phyloP scores from a whole-genome alignment of 1,140 invertebrate genomes.

The Platorchestia sp. region DNA sequence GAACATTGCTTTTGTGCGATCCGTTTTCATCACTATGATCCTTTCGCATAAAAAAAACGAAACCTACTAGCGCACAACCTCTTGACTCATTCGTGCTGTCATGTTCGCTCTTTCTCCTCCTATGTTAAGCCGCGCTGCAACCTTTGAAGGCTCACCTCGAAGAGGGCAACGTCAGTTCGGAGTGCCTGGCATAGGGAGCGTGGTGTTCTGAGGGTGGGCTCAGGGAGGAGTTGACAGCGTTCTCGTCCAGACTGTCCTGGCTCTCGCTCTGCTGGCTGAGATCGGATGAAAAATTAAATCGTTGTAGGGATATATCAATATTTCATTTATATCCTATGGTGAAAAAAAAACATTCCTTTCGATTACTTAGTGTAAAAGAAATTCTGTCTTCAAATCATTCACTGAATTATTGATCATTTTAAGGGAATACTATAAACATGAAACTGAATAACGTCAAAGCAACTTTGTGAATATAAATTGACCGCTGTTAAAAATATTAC shows the following conservation, averaged over 20 bases:
- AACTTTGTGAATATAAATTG: too few relatives aligned
- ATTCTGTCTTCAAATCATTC: not conserved
- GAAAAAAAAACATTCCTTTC: not conserved
- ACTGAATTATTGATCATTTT: too few relatives aligned
- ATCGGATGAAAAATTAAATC: not conserved
- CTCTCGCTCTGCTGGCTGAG: conserved; percentile 65
- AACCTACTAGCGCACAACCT: too few relatives aligned
- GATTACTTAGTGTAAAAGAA: not conserved
- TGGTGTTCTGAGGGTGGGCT: conserved; percentile 84
- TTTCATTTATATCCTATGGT: not conserved
- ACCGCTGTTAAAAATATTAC: too few relatives aligned
- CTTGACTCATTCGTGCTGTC: too few relatives aligned
- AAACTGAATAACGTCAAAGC: too few relatives aligned
- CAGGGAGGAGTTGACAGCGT: conserved; percentile 80
- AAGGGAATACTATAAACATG: too few relatives aligned
- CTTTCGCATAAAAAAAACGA: too few relatives aligned
- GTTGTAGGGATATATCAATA: not conserved
- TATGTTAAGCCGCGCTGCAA: too few relatives aligned
- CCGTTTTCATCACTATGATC: too few relatives aligned
- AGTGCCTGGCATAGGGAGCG: conserved; percentile 82
- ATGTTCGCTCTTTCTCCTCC: too few relatives aligned
- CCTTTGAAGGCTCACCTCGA: conserved; percentile 76
- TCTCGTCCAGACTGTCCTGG: conserved; percentile 67
- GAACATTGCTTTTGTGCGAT: too few relatives aligned
- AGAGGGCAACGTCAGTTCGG: conserved; percentile 76